Conservation (phyloP, 2,888 invertebrate species). For the Pammene fasciana region DNA sequence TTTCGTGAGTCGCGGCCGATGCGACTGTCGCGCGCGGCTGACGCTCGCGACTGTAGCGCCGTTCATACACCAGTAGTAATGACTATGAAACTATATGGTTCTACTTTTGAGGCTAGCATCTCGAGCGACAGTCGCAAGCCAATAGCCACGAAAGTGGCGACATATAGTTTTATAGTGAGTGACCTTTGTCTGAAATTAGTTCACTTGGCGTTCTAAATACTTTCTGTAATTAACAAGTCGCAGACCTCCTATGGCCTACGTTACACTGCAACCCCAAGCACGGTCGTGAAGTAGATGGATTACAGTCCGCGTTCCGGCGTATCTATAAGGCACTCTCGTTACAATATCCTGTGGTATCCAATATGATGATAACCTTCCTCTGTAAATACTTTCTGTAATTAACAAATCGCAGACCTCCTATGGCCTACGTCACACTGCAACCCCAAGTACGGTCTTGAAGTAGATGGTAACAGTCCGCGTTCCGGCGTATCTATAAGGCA, state of each 20-base stretch:
- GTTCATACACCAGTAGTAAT: too few relatives aligned
- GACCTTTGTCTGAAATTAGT: too few relatives aligned
- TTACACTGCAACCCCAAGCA: conserved; percentile 49
- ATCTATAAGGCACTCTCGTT: conserved; percentile 9
- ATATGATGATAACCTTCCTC: background rate
- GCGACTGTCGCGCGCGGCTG: too few relatives aligned
- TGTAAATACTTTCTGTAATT: background rate
- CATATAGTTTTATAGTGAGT: too few relatives aligned
- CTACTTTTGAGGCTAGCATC: too few relatives aligned
- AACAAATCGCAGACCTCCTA: conserved; percentile 35
- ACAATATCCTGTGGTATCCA: conserved; percentile 3
- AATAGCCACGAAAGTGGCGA: too few relatives aligned
- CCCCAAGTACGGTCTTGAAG: conserved; percentile 67
- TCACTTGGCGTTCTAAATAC: too few relatives aligned
- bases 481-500: too few relatives aligned
- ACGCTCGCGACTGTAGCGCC: too few relatives aligned
- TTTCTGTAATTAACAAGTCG: conserved; percentile 53
- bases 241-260: conserved; percentile 42
- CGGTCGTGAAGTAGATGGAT: conserved; percentile 79
- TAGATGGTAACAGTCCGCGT: conserved; percentile 76
- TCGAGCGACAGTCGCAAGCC: too few relatives aligned
- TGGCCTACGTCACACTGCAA: conserved; percentile 41
- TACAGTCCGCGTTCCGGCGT: conserved; percentile 61
- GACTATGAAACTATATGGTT: too few relatives aligned
- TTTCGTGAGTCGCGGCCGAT: too few relatives aligned